Evolutionary conservation across 2,797 vertebrate species (phyloP).

Genomic region (Carapus acus): DNA sequence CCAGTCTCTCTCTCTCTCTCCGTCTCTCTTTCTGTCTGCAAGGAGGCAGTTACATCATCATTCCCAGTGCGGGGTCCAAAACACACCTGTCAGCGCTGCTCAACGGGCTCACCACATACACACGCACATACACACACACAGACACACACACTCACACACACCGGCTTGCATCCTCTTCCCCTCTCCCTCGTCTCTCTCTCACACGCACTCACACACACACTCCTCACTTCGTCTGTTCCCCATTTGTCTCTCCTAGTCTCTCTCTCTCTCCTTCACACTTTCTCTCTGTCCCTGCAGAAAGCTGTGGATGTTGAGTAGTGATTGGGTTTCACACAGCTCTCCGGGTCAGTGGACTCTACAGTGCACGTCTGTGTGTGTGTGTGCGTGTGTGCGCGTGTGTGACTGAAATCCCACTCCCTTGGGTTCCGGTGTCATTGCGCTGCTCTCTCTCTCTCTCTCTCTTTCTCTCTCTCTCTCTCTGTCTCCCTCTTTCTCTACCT

Average conservation of each 20-base stretch:
- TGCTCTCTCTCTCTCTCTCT: slow-evolving; percentile 14
- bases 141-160: too few species aligned
- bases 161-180: too few species aligned
- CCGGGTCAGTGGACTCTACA: slow-evolving; percentile 1
- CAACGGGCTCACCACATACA: too few species aligned
- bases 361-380: slow-evolving; percentile 10
- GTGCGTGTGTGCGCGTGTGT: slow-evolving; percentile 14
- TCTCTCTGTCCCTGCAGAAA: slow-evolving; percentile 10
- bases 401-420: slow-evolving; percentile 17
- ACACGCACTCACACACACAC: neutral
- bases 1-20: too few species aligned
- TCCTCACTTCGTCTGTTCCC: neutral
- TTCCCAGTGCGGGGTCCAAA: too few species aligned
- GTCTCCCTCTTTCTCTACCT: slow-evolving; percentile 1
- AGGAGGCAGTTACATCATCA: too few species aligned
- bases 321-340: slow-evolving; percentile 34
- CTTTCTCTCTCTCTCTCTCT: slow-evolving; percentile 1
- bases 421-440: slow-evolving; percentile 47
- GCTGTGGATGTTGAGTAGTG: slow-evolving; percentile 1
- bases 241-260: slow-evolving; percentile 5
- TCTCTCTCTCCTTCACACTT: neutral
- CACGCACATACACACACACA: too few species aligned
- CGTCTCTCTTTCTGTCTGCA: too few species aligned
- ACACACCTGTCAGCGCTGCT: too few species aligned
- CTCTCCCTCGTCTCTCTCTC: too few species aligned